These are phyloP conservation scores for Eurytoma californica DNA, from an alignment of 2,888 invertebrate genomes.

Conservation along the genomic window DNA sequence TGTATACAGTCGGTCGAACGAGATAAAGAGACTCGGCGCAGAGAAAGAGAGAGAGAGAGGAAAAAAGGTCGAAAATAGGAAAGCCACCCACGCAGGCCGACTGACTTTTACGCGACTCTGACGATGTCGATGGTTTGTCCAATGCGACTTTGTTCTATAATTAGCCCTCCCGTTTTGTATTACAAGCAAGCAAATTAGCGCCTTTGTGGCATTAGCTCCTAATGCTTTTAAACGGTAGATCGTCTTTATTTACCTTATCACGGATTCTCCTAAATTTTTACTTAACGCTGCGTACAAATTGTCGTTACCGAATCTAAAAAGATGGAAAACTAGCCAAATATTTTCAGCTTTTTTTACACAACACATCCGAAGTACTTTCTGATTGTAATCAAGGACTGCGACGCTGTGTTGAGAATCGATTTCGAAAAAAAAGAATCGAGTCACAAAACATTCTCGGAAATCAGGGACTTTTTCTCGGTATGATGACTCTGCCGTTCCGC, in stretches of 20 bases:
- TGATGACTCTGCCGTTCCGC: conserved; percentile 54
- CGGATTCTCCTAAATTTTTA: no score
- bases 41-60: conserved; percentile 52
- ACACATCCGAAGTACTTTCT: background rate
- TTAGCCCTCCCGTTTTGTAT: conserved; percentile 71
- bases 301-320: no score
- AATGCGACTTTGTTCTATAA: conserved; percentile 68
- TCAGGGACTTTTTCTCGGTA: conserved; percentile 53
- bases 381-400: background rate
- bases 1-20: conserved; percentile 53
- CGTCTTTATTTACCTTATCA: no score
- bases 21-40: conserved; percentile 51
- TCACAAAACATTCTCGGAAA: conserved; percentile 48
- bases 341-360: no score
- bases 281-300: no score
- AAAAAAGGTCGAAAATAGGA: conserved; percentile 69
- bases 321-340: no score
- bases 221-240: conserved; percentile 10
- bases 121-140: conserved; percentile 65
- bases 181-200: conserved; percentile 70
- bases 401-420: conserved; percentile 43
- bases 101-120: conserved; percentile 66
- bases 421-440: conserved; percentile 19
- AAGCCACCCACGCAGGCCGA: conserved; percentile 69
- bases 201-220: conserved; percentile 64